Base-by-base conservation (phyloP, 2,888 invertebrate genomes). In the Meloe dianella region DNA sequence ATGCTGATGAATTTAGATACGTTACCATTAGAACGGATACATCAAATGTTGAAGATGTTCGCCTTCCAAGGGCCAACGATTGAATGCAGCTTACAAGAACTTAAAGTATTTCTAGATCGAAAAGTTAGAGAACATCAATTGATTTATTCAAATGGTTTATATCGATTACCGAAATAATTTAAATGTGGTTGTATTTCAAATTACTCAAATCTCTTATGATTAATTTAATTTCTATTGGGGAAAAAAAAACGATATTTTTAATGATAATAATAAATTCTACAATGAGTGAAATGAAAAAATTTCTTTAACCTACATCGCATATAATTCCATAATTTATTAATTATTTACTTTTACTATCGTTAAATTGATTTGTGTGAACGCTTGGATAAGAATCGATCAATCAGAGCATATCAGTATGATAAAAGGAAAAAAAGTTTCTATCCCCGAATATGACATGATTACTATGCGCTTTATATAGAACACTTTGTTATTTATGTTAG, bases 21-120 rank as follows among this genome's bases (percentile, higher is more conserved):
- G 0, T 86, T 97, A 80, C 93, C 96, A 0, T 85, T 97, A 71
- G 97, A 97, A 75, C 87, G 97, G 63, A 97, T 98, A 75, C 96
- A 97, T 83, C 95, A 96, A 80, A 97, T 97, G 96, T 83, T 98
- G 68, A 95, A 96, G 82, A 94, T 97, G 91, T 98, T 98, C 86
- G 96, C 96, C 1, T 95, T 96, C 38, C 95, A 96, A 85, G 96
- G 95, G 10, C 93, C 95, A 0, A 88, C 89, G 0, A 91, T 93
- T 14, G 97, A 97, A 80, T 96, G 96, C 79, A 94, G 92, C 73
- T 85, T 95, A 63, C 92, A 93, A 69, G 96, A 97, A 82, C 85
- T 98, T 27, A 90, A 94, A 77, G 90, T 92, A 77, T 97, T 97
- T 82, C 86, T 98, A 32, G 97, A 97, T 81, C 89, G 92, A 35